Percentiles rank a stretch among this genome's conserved stretches.
Evolutionary conservation across 2,113 vertebrate species (phyloP).

Genomic region (Oryzias javanicus): DNA sequence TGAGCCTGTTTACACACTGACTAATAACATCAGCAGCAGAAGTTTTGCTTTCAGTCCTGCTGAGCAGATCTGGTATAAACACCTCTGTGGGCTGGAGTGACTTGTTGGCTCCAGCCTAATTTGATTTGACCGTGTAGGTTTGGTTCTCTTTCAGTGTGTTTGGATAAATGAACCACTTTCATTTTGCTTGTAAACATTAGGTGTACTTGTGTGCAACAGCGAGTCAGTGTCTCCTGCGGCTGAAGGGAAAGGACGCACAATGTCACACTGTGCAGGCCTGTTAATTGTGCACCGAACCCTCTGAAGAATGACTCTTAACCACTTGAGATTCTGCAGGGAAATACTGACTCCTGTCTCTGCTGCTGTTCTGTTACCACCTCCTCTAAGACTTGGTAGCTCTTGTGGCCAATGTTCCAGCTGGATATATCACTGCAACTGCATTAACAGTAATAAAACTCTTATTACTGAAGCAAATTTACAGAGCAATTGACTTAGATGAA

Average conservation of each 20-base stretch:
- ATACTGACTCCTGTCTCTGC: too few relatives aligned
- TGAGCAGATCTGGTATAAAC: constrained; percentile 52
- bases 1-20: constrained; percentile 48
- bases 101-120: constrained; percentile 46
- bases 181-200: constrained; percentile 41
- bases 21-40: constrained; percentile 54
- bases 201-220: constrained; percentile 10
- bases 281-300: not conserved
- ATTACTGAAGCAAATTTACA: too few relatives aligned
- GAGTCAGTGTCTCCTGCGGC: constrained; percentile 12
- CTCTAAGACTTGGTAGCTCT: too few relatives aligned
- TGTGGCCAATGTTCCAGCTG: too few relatives aligned
- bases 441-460: too few relatives aligned
- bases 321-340: not conserved
- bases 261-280: constrained; percentile 27
- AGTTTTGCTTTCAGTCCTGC: constrained; percentile 50
- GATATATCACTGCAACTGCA: too few relatives aligned
- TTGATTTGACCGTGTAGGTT: constrained; percentile 46
- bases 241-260: constrained; percentile 20
- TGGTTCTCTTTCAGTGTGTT: constrained; percentile 44
- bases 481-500: too few relatives aligned
- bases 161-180: constrained; percentile 52
- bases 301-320: not conserved
- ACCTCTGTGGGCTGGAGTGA: constrained; percentile 32
- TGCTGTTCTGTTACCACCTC: too few relatives aligned